Percentiles rank a stretch among this genome's conserved stretches.
phyloP scores from a whole-genome alignment of 2,888 invertebrate species.

The Volucella inflata region DNA sequence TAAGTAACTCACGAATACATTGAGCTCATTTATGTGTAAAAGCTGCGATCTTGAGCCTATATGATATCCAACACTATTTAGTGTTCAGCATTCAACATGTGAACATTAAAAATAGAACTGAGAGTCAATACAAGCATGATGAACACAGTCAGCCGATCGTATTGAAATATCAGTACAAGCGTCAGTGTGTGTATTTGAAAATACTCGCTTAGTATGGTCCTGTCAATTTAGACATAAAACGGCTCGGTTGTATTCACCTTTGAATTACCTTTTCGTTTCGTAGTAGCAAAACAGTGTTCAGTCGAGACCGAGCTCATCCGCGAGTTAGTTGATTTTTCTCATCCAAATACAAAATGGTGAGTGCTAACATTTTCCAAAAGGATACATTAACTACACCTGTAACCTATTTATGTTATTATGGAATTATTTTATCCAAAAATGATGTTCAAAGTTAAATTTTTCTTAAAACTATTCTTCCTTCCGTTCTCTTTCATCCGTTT shows the following conservation, averaged over 20 bases:
- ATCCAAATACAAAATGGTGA: conserved; percentile 88
- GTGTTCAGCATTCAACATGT: conserved; percentile 35
- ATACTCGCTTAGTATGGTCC: conserved; percentile 52
- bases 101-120: conserved; percentile 79
- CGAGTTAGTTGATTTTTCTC: conserved; percentile 85
- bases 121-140: conserved; percentile 67
- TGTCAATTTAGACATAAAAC: conserved; percentile 64
- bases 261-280: conserved; percentile 83
- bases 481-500: conserved; percentile 84
- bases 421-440: conserved; percentile 27
- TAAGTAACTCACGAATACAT: conserved; percentile 53
- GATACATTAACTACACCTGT: conserved; percentile 60
- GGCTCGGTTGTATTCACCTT: conserved; percentile 79
- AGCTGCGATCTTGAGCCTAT: conserved; percentile 21
- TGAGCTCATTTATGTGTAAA: background rate
- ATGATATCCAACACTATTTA: conserved; percentile 67
- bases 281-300: conserved; percentile 83
- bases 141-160: conserved; percentile 33
- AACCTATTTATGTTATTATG: background rate
- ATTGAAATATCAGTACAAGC: conserved; percentile 43
- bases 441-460: conserved; percentile 21
- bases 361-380: conserved; percentile 79
- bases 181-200: conserved; percentile 59
- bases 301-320: conserved; percentile 84
- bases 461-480: conserved; percentile 63